A percentile compares a stretch with the other conserved stretches of the same genome.
Evolutionary conservation across 2,113 vertebrate species (phyloP).

Genomic region (Neopipo cinnamomea): DNA sequence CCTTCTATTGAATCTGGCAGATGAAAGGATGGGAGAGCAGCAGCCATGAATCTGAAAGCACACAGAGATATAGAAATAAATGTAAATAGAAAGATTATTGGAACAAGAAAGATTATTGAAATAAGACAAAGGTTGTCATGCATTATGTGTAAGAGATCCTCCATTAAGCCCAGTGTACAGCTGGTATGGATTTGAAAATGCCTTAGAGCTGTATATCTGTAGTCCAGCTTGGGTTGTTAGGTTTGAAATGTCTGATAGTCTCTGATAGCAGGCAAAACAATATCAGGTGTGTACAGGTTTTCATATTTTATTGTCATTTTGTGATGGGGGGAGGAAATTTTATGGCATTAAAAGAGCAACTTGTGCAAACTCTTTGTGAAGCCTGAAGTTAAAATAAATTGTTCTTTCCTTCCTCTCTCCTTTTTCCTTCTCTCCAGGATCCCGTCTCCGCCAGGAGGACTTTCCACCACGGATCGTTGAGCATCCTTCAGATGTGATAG

Average conservation of each 20-base stretch:
- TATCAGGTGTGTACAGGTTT: not conserved
- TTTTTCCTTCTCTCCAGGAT: conserved; percentile 78
- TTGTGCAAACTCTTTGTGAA: not conserved
- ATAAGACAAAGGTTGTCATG: not conserved
- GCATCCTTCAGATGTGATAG: conserved; percentile 97
- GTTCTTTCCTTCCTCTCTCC: not conserved
- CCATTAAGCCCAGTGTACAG: not conserved
- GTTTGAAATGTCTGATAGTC: not conserved
- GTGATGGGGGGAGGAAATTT: not conserved
- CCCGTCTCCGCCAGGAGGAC: conserved; percentile 96
- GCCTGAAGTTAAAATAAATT: not conserved
- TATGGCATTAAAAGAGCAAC: not conserved
- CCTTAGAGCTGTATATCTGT: not conserved
- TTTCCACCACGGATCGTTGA: conserved; percentile 96
- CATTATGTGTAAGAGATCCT: not conserved
- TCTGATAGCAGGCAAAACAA: not conserved
- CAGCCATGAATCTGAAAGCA: not conserved
- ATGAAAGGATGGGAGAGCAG: not conserved
- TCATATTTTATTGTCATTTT: not conserved
- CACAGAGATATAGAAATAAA: not conserved
- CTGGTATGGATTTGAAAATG: not conserved
- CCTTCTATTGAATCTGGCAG: not conserved
- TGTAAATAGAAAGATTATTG: not conserved
- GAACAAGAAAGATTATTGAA: not conserved
- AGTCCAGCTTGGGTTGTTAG: not conserved